Base-by-base conservation (phyloP, 35 echinoderm and acorn worm species). In the Diadema setosum region DNA sequence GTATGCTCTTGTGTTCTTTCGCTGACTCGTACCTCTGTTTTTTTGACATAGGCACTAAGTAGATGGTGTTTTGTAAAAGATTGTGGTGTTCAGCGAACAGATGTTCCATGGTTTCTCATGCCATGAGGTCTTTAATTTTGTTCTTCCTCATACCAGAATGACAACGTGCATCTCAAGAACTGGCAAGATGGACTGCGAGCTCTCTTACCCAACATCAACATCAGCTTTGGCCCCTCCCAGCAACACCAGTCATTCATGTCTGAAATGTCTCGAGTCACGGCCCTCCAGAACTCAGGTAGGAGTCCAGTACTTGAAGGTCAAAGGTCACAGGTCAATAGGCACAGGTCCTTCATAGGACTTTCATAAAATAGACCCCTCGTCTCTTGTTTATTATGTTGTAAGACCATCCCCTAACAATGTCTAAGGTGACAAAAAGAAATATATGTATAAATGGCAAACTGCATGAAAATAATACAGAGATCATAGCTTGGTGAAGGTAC, bases 191-290 rank as follows among this genome's bases (percentile, higher is more conserved):
- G 81, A 32, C 82, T 98, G 32, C 87, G 92, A 58, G 95, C 84
- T 6, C 70, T 98, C 23, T 70, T 98, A 25, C 95, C 95, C 40
- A 94, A 97, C 75, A 91, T 98, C 58, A 98, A 98, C 52, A 91
- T 98, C 85, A 83, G 70, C 88, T 97, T 97, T 64, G 91, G 83
- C 29, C 32, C 40, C 18, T 31, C 85, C 15, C 83, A 83, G 58
- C 89, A 57, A 15, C 81, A 70, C 27, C 88, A 75, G 76, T 46
- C 52, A 58, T 65, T 87, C 39, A 45, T 81, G 29, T 44, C 67
- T 45, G 84, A 95, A 7, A 86, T 65, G 46, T 61, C 85, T 60
- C 75, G 91, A 69, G 49, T 60, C 26, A 40, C 23, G 39, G 3
- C 46, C 6, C 46, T 73, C 26, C 49, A 49, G 17, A 78, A 70